Conservation (phyloP, 2,113 vertebrate species). For the Coregonus clupeaformis region DNA sequence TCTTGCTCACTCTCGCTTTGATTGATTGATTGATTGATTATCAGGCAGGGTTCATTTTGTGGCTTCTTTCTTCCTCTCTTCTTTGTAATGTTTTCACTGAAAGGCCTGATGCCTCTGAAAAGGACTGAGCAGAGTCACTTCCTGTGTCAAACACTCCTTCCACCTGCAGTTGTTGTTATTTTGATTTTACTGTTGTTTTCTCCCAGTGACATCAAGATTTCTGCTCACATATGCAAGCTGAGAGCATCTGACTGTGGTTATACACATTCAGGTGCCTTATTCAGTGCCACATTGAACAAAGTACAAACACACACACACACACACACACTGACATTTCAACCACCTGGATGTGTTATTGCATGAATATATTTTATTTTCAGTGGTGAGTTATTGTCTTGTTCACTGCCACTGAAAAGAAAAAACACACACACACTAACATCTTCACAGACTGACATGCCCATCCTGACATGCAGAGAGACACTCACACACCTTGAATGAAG, state of each 20-base stretch:
- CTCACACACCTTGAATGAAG: conserved; percentile 1
- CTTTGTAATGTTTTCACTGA: not conserved
- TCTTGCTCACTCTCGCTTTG: not conserved
- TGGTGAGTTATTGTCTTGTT: conserved; percentile 13
- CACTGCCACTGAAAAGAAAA: conserved; percentile 5
- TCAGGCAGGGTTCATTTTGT: not conserved
- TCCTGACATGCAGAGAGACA: not conserved
- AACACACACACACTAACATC: not conserved
- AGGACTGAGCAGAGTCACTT: not conserved
- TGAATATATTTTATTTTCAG: conserved; percentile 13
- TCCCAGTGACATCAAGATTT: not conserved
- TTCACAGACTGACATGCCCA: not conserved
- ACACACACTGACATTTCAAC: conserved; percentile 11
- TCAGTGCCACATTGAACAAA: not conserved
- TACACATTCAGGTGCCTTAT: conserved; percentile 29
- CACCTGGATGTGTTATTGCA: not conserved
- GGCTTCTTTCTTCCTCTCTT: not conserved
- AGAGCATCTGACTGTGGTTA: not conserved
- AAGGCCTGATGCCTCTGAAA: not conserved
- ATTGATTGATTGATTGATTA: too few species aligned
- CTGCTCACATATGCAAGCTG: not conserved
- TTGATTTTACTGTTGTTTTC: not conserved
- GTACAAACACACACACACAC: conserved; percentile 5
- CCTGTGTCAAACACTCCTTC: not conserved
- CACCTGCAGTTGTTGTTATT: not conserved